Base-by-base conservation (phyloP, 2,113 vertebrate genomes). In the Pygoscelis antarcticus region DNA sequence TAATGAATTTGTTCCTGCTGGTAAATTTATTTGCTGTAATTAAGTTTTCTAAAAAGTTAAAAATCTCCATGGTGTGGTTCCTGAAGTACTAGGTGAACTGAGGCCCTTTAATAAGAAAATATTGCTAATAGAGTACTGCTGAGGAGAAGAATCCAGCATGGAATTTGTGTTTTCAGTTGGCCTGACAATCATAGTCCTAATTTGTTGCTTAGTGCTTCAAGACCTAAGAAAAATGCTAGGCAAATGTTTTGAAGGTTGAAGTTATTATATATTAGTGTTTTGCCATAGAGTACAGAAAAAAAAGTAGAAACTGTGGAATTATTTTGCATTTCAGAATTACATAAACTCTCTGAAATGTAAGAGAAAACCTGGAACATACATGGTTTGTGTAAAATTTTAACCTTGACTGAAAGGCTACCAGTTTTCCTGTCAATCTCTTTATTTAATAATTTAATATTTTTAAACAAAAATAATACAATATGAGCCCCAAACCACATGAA, bases 341-440 rank as follows among this genome's bases (percentile, higher is more conserved):
- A 65, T 89, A 86, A 72, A 60, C 16, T 46, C 5, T 52, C 36
- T 88, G 58, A 95, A 96, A 76, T 29, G 7, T 22, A 60, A 72
- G 18, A 80, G 40, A 1, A 26, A 72, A 49, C 7, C 57, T 83
- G 54, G n/a, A 70, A 13, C 8, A 4, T 23, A 60, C 87, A 9
- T n/a, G 22, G 52, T 51, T 52, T 83, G 18, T 69, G 29, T 34
- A 80, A 94, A 93, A 75, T 90, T 92, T 90, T 71, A 82, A 66
- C 26, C 4, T 19, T 83, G 8, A 19, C 16, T 77, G 54, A 77
- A 76, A 88, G 21, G 4, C 5, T 76, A 13, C 2, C 22, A 51
- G 36, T 83, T 69, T 89, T 89, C 55, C 16, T 82, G 42, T 6
- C 8, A 71, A 38, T 40, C 10, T 69, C 34, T 84, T 74, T 74